These are phyloP conservation scores for Notothenia rossii DNA, from an alignment of 2,113 vertebrate species.

Conservation along the genomic window DNA sequence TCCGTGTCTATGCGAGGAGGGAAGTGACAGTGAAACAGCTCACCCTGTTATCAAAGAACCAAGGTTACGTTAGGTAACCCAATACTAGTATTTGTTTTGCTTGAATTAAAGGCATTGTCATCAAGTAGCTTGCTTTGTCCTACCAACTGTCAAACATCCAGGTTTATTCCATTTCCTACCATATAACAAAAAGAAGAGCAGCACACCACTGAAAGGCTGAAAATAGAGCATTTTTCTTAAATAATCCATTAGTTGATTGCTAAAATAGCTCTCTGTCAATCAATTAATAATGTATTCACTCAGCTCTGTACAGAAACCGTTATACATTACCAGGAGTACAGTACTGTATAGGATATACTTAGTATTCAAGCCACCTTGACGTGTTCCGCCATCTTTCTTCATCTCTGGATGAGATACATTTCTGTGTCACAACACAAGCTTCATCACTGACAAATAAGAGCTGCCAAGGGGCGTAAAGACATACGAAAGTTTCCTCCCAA, in stretches of 20 bases:
- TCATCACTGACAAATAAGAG: slow-evolving; percentile 64
- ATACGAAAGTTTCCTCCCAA: slow-evolving; percentile 60
- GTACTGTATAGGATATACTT: slow-evolving; percentile 19
- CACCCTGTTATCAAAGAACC: too few relatives aligned
- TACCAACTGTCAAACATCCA: background rate
- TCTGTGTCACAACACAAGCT: slow-evolving; percentile 52
- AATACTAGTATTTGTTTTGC: background rate
- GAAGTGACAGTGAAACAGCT: too few relatives aligned
- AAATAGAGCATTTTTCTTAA: background rate
- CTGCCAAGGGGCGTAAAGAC: slow-evolving; percentile 57
- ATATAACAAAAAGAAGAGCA: background rate
- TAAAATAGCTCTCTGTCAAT: background rate
- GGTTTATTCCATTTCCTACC: background rate
- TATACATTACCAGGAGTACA: background rate
- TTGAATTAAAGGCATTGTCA: background rate
- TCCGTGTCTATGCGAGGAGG: too few relatives aligned
- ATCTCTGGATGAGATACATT: slow-evolving; percentile 33
- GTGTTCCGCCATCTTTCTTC: slow-evolving; percentile 25
- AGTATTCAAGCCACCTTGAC: slow-evolving; percentile 18
- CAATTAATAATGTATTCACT: background rate
- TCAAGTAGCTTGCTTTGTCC: background rate
- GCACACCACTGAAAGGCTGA: background rate
- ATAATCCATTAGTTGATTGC: background rate
- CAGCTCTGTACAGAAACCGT: background rate
- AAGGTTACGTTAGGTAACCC: too few relatives aligned